phyloP scores from a whole-genome alignment of 1,140 invertebrate genomes.

The Rhopalosiphum padi region DNA sequence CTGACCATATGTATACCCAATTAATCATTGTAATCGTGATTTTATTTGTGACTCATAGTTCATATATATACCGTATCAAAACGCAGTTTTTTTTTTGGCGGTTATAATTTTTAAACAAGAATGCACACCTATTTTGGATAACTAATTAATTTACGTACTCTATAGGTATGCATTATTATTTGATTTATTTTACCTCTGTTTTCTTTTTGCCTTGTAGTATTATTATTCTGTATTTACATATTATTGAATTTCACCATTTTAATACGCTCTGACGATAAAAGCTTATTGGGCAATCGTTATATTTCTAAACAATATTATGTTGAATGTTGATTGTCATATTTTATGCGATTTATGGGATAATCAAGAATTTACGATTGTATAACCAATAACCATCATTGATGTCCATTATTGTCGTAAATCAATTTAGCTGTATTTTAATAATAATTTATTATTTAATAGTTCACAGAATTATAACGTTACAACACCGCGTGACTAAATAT shows the following conservation, averaged over 20 bases:
- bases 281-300: not conserved
- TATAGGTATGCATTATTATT: not conserved
- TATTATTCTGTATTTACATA: not conserved
- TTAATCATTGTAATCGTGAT: conserved; percentile 29
- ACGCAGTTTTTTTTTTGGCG: not conserved
- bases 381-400: not conserved
- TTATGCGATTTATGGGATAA: not conserved
- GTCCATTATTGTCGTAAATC: conserved; percentile 3
- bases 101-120: not conserved
- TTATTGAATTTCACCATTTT: not conserved
- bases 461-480: conserved; percentile 11
- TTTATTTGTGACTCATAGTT: conserved; percentile 1
- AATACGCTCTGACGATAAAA: not conserved
- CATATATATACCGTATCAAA: not conserved
- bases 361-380: conserved; percentile 8
- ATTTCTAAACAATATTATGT: not conserved
- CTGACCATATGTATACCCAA: not conserved
- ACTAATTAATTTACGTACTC: not conserved
- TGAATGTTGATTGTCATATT: not conserved
- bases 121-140: not conserved
- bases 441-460: not conserved
- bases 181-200: not conserved
- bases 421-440: not conserved
- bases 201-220: not conserved
- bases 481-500: not conserved